These are phyloP conservation scores for Pogonophryne albipinna DNA, from an alignment of 2,797 vertebrate genomes.

Conservation along the genomic window DNA sequence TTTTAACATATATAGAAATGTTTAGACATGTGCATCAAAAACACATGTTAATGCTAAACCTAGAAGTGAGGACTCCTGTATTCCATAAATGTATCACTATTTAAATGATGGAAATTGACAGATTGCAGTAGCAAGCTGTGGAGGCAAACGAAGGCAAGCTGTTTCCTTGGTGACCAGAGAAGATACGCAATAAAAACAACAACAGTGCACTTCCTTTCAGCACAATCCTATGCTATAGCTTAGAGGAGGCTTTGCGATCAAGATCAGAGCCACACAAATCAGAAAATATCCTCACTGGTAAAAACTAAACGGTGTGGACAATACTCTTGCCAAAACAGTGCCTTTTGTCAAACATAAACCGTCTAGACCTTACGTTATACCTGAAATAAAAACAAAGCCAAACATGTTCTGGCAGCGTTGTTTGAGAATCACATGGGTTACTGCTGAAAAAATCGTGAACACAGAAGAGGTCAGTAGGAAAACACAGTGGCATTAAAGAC, in stretches of 20 bases:
- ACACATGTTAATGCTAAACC: not conserved
- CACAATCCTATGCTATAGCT: not conserved
- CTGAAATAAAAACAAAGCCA: constrained; percentile 6
- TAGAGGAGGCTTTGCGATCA: constrained; percentile 2
- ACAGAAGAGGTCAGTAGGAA: constrained; percentile 36
- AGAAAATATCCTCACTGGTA: not conserved
- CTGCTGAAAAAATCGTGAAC: constrained; percentile 37
- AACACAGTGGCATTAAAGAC: constrained; percentile 16
- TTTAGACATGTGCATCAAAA: constrained; percentile 12
- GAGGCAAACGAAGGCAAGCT: constrained; percentile 49
- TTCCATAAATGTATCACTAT: constrained; percentile 55
- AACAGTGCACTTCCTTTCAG: constrained; percentile 17
- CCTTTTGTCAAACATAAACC: not conserved
- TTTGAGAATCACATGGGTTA: constrained; percentile 42
- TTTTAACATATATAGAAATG: too few species aligned
- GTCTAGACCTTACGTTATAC: constrained; percentile 10
- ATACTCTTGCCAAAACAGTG: not conserved
- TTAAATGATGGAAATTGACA: constrained; percentile 73
- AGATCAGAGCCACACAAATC: not conserved
- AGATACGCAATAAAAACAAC: constrained; percentile 30
- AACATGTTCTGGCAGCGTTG: constrained; percentile 56
- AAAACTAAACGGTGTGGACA: not conserved
- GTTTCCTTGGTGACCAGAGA: constrained; percentile 61
- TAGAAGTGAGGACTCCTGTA: constrained; percentile 64
- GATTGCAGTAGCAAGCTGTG: constrained; percentile 59